Conservation (phyloP, 30 jellyfish, hydroid and myxozoan species). For the Hydractinia echinata region DNA sequence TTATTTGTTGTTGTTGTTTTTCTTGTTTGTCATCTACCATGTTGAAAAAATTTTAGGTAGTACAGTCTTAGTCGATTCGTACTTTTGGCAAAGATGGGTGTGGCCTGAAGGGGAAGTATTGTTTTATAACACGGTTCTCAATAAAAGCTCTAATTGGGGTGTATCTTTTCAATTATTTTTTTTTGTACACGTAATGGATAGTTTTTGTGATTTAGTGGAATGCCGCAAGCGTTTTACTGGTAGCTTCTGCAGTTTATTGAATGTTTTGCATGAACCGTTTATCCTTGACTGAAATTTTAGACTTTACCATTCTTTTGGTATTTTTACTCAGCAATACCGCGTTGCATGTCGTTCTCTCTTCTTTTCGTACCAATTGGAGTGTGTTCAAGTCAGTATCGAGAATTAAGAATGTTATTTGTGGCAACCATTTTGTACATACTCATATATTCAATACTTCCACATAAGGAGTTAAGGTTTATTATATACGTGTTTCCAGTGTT, state of each 20-base stretch:
- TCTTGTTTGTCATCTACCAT: background rate
- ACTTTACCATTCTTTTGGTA: conserved; percentile 85
- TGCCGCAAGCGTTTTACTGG: too few relatives aligned
- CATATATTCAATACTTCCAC: conserved; percentile 79
- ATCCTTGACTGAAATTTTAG: conserved; percentile 32
- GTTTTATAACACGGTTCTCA: conserved; percentile 63
- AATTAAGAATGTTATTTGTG: conserved; percentile 32
- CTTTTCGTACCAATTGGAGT: conserved; percentile 56
- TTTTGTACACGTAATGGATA: too few relatives aligned
- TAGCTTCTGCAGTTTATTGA: too few relatives aligned
- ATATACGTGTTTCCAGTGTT: conserved; percentile 69
- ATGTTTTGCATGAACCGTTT: background rate
- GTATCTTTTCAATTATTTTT: conserved; percentile 60
- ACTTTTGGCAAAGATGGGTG: conserved; percentile 58
- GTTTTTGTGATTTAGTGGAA: too few relatives aligned
- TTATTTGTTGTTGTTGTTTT: background rate
- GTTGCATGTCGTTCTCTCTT: conserved; percentile 43
- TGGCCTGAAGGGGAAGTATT: conserved; percentile 95
- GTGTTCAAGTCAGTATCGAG: background rate
- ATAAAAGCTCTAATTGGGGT: conserved; percentile 92
- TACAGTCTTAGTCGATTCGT: conserved; percentile 62
- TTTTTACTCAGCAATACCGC: conserved; percentile 82
- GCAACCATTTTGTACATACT: conserved; percentile 50
- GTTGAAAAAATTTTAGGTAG: conserved; percentile 29
- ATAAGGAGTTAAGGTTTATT: conserved; percentile 84